Conservation (phyloP, 2,888 invertebrate genomes). For the Agrochola litura region DNA sequence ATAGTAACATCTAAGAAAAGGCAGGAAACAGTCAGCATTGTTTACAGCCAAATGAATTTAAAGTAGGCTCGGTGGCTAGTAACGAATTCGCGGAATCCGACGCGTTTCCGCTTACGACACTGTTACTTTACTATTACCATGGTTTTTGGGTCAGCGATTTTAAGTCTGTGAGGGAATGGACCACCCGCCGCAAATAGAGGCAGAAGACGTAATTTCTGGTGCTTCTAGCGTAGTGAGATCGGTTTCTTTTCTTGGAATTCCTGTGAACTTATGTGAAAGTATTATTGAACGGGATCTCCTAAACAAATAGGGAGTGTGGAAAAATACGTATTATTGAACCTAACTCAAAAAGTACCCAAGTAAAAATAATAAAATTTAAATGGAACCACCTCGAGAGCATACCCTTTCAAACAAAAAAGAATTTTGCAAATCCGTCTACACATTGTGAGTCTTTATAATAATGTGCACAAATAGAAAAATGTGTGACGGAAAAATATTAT, state of each 20-base stretch:
- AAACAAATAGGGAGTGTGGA: background rate
- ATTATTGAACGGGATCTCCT: background rate
- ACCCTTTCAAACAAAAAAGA: no score
- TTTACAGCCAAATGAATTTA: constrained; percentile 60
- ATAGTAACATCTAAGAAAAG: constrained; percentile 61
- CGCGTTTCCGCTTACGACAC: constrained; percentile 38
- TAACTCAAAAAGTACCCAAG: no score
- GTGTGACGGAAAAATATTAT: no score
- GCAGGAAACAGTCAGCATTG: constrained; percentile 70
- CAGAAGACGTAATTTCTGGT: background rate
- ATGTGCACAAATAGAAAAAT: no score
- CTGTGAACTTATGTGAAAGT: background rate
- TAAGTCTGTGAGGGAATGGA: background rate
- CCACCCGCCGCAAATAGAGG: background rate
- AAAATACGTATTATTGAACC: no score
- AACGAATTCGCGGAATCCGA: constrained; percentile 54
- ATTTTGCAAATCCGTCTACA: no score
- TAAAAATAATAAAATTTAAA: no score
- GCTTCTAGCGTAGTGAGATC: background rate
- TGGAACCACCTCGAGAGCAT: no score
- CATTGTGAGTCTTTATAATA: no score
- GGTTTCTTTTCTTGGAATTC: background rate
- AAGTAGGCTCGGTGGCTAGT: constrained; percentile 58
- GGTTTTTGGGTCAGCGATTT: constrained; percentile 32
- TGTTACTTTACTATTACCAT: constrained; percentile 31